A percentile compares a stretch with the other conserved stretches of the same genome.
These are phyloP conservation scores for Suricata suricatta DNA, from an alignment of 2,113 vertebrate species.

Conservation along the genomic window DNA sequence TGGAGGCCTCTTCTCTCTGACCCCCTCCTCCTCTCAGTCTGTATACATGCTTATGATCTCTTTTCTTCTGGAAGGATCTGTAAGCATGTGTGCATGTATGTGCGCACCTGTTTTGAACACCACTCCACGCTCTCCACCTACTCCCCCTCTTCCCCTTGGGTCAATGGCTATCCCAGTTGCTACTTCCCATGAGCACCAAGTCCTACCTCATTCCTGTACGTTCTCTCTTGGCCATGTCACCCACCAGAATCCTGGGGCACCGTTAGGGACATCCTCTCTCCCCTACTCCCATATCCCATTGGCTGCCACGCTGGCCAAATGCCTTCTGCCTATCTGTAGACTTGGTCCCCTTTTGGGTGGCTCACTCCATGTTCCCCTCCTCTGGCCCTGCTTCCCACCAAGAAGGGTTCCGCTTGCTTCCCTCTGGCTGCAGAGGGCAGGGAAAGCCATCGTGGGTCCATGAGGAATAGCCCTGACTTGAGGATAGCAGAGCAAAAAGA, in stretches of 20 bases:
- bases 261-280: background rate
- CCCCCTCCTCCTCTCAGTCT: background rate
- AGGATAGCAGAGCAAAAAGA: too few species aligned
- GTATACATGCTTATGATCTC: too few species aligned
- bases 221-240: background rate
- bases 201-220: background rate
- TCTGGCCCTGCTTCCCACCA: background rate
- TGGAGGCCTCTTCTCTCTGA: background rate
- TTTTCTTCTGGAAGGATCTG: background rate
- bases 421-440: background rate
- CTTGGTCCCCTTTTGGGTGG: background rate
- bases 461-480: too few species aligned
- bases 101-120: background rate
- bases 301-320: background rate
- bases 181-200: background rate
- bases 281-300: background rate
- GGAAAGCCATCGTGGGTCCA: background rate
- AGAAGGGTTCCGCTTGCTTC: background rate
- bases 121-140: accelerated
- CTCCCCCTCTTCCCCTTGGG: background rate
- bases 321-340: background rate
- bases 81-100: accelerated
- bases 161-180: background rate
- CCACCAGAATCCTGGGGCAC: background rate
- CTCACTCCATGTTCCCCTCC: background rate